These are phyloP conservation scores for Megamerina dolium DNA, from an alignment of 2,888 invertebrate species.

Conservation along the genomic window DNA sequence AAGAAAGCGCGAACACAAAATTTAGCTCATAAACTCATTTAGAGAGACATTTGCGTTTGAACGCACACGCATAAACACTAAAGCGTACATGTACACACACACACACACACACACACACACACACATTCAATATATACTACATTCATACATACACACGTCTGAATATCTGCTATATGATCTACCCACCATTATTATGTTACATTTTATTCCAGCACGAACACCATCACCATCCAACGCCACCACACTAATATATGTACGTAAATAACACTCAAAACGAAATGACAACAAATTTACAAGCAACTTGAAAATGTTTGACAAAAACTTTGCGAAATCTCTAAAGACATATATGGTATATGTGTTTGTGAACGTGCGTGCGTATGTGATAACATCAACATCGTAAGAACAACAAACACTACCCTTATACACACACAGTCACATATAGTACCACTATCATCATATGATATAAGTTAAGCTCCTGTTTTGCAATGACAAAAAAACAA, in stretches of 20 bases:
- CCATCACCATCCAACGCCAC: not conserved
- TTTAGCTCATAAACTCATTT: too few species aligned
- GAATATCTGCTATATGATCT: too few species aligned
- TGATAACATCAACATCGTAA: too few species aligned
- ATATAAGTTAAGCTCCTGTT: slow-evolving; percentile 39
- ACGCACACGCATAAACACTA: not conserved
- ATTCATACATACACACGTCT: too few species aligned
- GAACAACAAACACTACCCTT: too few species aligned
- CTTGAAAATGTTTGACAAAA: slow-evolving; percentile 39
- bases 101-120: slow-evolving; percentile 11
- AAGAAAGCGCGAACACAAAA: too few species aligned
- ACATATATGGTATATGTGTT: too few species aligned
- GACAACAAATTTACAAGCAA: slow-evolving; percentile 38
- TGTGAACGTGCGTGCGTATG: too few species aligned
- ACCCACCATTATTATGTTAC: slow-evolving; percentile 4
- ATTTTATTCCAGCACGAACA: slow-evolving; percentile 12
- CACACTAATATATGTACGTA: not conserved
- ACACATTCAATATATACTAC: not conserved
- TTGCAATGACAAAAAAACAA: too few species aligned
- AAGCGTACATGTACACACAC: not conserved
- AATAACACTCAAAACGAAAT: too few species aligned
- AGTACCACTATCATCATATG: slow-evolving; percentile 37
- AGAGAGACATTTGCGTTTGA: not conserved
- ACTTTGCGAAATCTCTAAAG: slow-evolving; percentile 34
- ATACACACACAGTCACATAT: too few species aligned